Evolutionary conservation across 2,888 invertebrate species (phyloP).

Genomic region (Aphidoletes aphidimyza): DNA sequence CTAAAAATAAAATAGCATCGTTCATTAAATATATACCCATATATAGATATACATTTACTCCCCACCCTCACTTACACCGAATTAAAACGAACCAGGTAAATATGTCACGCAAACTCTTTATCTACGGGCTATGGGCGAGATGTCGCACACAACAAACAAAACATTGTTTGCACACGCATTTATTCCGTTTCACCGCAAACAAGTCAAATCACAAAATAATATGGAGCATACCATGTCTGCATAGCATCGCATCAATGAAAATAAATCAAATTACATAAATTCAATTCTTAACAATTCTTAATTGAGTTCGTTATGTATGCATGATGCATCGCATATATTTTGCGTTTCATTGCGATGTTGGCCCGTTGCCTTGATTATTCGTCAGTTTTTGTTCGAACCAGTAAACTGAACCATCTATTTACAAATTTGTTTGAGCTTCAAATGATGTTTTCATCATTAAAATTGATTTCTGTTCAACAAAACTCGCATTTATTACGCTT

Average conservation of each 20-base stretch:
- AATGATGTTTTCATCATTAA: too few species aligned
- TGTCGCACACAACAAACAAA: neutral
- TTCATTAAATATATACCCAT: too few species aligned
- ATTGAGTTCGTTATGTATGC: slow-evolving; percentile 51
- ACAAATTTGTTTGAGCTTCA: too few species aligned
- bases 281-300: slow-evolving; percentile 46
- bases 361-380: slow-evolving; percentile 21
- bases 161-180: neutral
- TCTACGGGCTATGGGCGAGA: neutral
- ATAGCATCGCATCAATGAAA: neutral
- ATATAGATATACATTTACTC: too few species aligned
- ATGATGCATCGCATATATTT: slow-evolving; percentile 43
- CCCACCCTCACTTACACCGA: too few species aligned
- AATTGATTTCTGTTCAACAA: too few species aligned
- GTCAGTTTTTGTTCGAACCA: neutral
- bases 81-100: neutral
- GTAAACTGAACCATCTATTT: too few species aligned
- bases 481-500: too few species aligned
- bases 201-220: slow-evolving; percentile 25
- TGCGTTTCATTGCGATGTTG: neutral
- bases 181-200: neutral
- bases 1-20: too few species aligned
- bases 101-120: neutral
- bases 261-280: slow-evolving; percentile 51
- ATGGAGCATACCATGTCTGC: slow-evolving; percentile 2